Percentiles rank a stretch among this genome's conserved stretches.
Conservation (phyloP, 2,797 vertebrate species). For the Gymnocypris eckloni region DNA sequence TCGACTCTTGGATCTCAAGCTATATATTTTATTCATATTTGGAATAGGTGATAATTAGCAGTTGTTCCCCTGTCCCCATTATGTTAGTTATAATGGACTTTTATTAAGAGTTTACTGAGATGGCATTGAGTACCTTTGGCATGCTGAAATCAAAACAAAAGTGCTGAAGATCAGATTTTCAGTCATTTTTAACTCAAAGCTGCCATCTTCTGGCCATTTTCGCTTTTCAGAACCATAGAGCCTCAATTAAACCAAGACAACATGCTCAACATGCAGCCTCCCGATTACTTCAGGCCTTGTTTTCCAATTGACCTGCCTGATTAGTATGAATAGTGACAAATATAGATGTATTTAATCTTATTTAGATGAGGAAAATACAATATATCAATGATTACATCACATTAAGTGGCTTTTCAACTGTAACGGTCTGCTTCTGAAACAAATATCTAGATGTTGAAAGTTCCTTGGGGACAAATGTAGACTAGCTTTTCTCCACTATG, state of each 20-base stretch:
- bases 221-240: neutral
- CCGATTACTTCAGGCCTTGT: neutral
- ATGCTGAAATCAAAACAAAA: constrained; percentile 30
- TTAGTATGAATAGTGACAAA: neutral
- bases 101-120: neutral
- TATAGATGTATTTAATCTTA: neutral
- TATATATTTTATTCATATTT: neutral
- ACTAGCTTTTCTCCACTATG: constrained; percentile 14
- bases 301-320: neutral
- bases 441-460: constrained; percentile 13
- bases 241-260: neutral
- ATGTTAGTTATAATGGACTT: neutral
- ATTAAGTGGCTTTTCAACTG: constrained; percentile 14
- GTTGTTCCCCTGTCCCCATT: neutral
- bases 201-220: constrained; percentile 61
- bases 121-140: neutral
- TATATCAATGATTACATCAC: neutral
- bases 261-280: neutral
- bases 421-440: neutral
- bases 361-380: neutral
- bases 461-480: constrained; percentile 6
- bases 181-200: constrained; percentile 57
- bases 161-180: neutral
- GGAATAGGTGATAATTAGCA: neutral
- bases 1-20: neutral